Evolutionary conservation across 2,797 vertebrate genomes (phyloP), one percentile per base, ranked within the genome.

Genomic region (Momotus momota): DNA sequence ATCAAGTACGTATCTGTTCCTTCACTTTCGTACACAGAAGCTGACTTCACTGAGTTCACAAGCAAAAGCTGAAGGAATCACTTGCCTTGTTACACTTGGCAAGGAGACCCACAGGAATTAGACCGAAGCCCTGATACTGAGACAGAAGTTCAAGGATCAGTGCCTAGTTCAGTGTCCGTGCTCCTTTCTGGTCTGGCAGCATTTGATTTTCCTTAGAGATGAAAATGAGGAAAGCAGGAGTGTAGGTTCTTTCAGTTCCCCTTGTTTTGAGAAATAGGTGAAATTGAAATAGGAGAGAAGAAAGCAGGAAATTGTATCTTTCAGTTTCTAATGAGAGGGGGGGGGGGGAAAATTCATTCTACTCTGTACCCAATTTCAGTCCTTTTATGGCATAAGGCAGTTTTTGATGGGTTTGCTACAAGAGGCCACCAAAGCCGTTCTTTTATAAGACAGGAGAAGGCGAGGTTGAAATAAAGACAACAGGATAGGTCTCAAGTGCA

Each of bases 1-100:
- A 98, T 99, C 95, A 99, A 99, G 99, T 99, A 98, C 81, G 98
- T 95, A 70, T 57, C 61, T 26, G 66, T 92, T 64, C 49, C 58
- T 75, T 95, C 65, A n/a, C 54, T 79, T 81, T 64, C 86, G 41
- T 60, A 48, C 8, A 4, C 27, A 48, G 60, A 77, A 75, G 20
- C 6, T 82, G 14, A 16, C 45, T 49, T 51, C 10, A 14, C 6
- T 74, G 65, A 46, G 40, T 69, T 77, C 33, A 31, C 7, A 23
- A 43, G 52, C 20, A 31, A 41, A 93, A 52, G 15, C 29, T 81
- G 69, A 71, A 75, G 27, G 17, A 87, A 49, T 70, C 75, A 16
- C 22, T 60, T 91, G 19, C 48, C n/a, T 40, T 62, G 7, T 64
- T 65, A 67, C 27, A 11, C 12, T 66, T 61, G 43, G 13, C 41